phyloP scores from a whole-genome alignment of 2,113 vertebrate species.

The Eclectus roratus region DNA sequence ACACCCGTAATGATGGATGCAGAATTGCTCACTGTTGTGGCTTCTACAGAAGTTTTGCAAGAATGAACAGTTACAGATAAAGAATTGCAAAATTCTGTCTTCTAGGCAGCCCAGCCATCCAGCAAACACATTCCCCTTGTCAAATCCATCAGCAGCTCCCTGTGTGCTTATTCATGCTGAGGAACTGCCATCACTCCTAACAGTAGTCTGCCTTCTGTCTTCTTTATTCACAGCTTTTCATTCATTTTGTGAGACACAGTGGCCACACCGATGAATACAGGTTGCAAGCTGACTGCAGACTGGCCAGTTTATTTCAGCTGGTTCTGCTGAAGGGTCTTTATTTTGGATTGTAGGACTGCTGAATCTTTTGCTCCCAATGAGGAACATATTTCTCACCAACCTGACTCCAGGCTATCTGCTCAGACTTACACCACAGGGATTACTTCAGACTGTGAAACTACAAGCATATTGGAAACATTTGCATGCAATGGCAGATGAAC shows the following conservation, averaged over 20 bases:
- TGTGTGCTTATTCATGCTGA: background rate
- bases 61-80: background rate
- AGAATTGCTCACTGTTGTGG: background rate
- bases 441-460: background rate
- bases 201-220: background rate
- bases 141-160: background rate
- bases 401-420: background rate
- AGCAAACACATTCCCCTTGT: background rate
- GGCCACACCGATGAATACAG: background rate
- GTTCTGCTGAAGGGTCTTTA: background rate
- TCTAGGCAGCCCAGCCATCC: background rate
- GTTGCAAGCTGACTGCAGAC: background rate
- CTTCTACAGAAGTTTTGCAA: background rate
- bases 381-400: background rate
- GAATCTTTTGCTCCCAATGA: background rate
- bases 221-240: background rate
- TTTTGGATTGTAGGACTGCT: background rate
- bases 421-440: background rate
- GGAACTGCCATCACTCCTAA: background rate
- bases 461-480: background rate
- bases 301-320: background rate
- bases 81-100: background rate
- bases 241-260: background rate
- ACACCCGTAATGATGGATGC: background rate
- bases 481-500: background rate